These are phyloP conservation scores for Chauna torquata DNA, from an alignment of 2,113 vertebrate genomes.

Conservation along the genomic window DNA sequence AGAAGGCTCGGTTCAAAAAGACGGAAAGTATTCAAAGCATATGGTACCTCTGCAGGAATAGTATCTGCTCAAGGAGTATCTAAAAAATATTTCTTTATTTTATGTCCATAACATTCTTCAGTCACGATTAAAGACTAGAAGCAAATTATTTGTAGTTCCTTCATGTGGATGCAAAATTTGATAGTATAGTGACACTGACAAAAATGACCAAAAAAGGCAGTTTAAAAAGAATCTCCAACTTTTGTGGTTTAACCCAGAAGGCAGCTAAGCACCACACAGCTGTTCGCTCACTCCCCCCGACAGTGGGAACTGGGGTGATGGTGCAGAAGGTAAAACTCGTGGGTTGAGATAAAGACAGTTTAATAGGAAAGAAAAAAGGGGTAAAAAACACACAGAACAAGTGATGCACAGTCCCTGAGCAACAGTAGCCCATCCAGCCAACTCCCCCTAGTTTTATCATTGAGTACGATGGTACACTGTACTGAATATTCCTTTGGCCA, in stretches of 20 bases:
- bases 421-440: too few relatives aligned
- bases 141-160: neutral
- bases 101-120: neutral
- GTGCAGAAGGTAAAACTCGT: too few relatives aligned
- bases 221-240: neutral
- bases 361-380: too few relatives aligned
- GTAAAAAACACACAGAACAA: too few relatives aligned
- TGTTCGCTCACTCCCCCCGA: neutral
- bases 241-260: neutral
- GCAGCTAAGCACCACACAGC: neutral
- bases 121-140: neutral
- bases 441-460: too few relatives aligned
- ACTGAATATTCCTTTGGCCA: too few relatives aligned
- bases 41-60: neutral
- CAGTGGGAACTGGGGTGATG: too few relatives aligned
- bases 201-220: neutral
- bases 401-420: too few relatives aligned
- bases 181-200: neutral
- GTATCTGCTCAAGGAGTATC: neutral
- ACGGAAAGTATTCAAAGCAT: neutral
- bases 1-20: neutral
- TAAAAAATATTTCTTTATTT: neutral
- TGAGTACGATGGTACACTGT: too few relatives aligned
- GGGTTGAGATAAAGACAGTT: too few relatives aligned
- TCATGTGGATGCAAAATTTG: neutral